phyloP scores from a whole-genome alignment of 2,797 vertebrate species.

The Sebastiscus albofasciatus region DNA sequence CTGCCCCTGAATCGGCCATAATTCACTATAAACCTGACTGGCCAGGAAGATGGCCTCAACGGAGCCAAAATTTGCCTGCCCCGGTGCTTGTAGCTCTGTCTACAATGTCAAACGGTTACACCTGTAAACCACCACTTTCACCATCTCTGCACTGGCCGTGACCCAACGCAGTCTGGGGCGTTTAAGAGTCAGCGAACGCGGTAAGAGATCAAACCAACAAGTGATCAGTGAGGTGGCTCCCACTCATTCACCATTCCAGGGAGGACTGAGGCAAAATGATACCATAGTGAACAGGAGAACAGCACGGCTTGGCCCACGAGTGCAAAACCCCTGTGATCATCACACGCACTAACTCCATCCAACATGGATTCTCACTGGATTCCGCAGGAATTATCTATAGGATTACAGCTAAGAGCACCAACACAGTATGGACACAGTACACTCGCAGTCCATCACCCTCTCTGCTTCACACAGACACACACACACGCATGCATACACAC shows the following conservation, averaged over 20 bases:
- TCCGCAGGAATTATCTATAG: constrained; percentile 62
- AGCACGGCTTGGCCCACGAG: constrained; percentile 21
- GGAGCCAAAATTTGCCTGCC: constrained; percentile 51
- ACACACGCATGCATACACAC: constrained; percentile 41
- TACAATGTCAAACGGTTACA: constrained; percentile 68
- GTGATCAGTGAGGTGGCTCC: constrained; percentile 32
- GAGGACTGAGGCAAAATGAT: constrained; percentile 27
- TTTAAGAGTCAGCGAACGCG: constrained; percentile 42
- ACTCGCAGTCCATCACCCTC: constrained; percentile 21
- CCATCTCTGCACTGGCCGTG: constrained; percentile 52
- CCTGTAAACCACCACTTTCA: constrained; percentile 75
- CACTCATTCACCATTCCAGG: constrained; percentile 26
- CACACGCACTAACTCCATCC: constrained; percentile 25
- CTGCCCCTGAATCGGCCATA: constrained; percentile 75
- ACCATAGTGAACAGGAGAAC: constrained; percentile 18
- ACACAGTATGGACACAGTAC: constrained; percentile 40
- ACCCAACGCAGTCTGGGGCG: constrained; percentile 58
- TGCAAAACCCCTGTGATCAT: constrained; percentile 52
- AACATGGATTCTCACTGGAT: constrained; percentile 52
- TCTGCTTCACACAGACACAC: constrained; percentile 40
- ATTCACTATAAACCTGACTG: constrained; percentile 78
- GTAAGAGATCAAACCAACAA: constrained; percentile 38
- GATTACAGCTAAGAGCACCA: constrained; percentile 68
- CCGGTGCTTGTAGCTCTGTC: constrained; percentile 56
- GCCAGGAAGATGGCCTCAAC: constrained; percentile 60